Evolutionary conservation across 2,113 vertebrate species (phyloP).

Genomic region (Crotophaga sulcirostris): DNA sequence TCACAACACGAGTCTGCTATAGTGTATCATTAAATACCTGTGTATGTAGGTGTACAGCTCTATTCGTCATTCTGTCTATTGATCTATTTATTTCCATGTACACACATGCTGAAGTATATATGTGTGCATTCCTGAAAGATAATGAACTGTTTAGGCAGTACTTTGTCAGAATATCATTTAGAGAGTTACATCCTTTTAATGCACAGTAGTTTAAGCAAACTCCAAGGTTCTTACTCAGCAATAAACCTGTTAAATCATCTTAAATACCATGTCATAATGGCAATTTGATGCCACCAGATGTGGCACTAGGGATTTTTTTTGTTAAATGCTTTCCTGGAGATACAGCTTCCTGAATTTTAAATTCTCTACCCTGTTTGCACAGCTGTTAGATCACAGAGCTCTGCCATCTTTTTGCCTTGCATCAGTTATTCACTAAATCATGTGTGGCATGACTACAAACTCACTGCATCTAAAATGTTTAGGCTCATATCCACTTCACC

Average conservation of each 20-base stretch:
- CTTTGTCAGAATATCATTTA: conserved; percentile 66
- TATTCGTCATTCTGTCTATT: neutral
- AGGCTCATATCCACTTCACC: conserved; percentile 20
- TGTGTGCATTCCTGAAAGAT: neutral
- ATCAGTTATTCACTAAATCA: conserved; percentile 34
- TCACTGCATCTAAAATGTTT: neutral
- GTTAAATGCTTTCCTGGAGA: conserved; percentile 66
- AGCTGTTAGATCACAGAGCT: conserved; percentile 65
- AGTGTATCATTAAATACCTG: neutral
- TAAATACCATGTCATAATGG: conserved; percentile 82
- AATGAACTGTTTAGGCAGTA: conserved; percentile 59
- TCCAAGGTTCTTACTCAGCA: conserved; percentile 66
- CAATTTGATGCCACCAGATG: conserved; percentile 79
- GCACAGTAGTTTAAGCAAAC: conserved; percentile 77
- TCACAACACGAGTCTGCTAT: neutral
- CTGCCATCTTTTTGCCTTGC: conserved; percentile 32
- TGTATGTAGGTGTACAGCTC: neutral
- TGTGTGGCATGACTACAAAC: neutral
- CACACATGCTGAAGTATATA: neutral
- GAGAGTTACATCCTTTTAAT: conserved; percentile 68
- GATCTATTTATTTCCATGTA: neutral
- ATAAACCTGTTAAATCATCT: conserved; percentile 80
- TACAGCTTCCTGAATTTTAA: conserved; percentile 66
- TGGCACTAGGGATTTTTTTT: conserved; percentile 67
- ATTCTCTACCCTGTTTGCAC: conserved; percentile 49